phyloP scores from a whole-genome alignment of 2,888 invertebrate genomes.

The Trissolcus japonicus region DNA sequence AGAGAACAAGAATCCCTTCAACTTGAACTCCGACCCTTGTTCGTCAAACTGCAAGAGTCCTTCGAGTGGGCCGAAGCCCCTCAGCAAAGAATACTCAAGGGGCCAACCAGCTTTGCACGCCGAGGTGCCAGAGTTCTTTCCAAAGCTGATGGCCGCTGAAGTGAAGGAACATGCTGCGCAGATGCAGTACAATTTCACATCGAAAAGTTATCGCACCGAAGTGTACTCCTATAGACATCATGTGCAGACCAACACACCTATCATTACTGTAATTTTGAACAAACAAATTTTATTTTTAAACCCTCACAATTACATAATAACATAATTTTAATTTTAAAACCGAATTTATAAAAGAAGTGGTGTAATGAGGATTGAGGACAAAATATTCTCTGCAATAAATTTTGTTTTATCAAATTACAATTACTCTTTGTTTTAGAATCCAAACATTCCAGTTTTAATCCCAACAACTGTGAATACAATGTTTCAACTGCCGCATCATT shows the following conservation, averaged over 20 bases:
- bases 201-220: constrained; percentile 66
- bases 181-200: constrained; percentile 64
- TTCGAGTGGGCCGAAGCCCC: not conserved
- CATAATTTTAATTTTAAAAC: too few species aligned
- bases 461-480: constrained; percentile 61
- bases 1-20: not conserved
- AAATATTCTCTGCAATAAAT: too few species aligned
- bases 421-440: constrained; percentile 59
- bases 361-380: too few species aligned
- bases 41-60: not conserved
- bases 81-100: not conserved
- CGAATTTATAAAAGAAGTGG: too few species aligned
- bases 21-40: not conserved
- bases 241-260: constrained; percentile 51
- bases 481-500: constrained; percentile 67
- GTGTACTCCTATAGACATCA: constrained; percentile 65
- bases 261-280: constrained; percentile 65
- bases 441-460: constrained; percentile 64
- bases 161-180: constrained; percentile 36
- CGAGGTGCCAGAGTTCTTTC: constrained; percentile 73
- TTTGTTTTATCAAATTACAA: too few species aligned
- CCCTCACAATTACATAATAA: too few species aligned
- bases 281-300: not conserved
- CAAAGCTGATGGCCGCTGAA: constrained; percentile 62
- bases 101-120: constrained; percentile 60